Evolutionary conservation across 2,113 vertebrate species (phyloP), one percentile per base, ranked within the genome.

Genomic region (Clarias batrachus): DNA sequence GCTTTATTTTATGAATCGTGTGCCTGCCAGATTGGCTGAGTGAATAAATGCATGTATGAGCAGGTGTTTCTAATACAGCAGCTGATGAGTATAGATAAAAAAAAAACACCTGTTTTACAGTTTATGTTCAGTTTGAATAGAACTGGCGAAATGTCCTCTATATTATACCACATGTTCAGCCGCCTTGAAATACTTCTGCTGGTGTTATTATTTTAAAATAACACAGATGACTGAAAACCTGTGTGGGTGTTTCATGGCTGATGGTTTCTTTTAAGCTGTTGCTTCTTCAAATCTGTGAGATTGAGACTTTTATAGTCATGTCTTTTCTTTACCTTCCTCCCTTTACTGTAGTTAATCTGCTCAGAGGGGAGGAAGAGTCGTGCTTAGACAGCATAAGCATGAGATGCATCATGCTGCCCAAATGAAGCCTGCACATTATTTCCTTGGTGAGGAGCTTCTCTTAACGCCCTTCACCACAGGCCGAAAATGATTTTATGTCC

Each of bases 401-500:
- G 14, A 30, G n/a, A 59, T 79, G 52, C 48, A 81, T 71, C 71
- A 85, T 33, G 17, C 37, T 78, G 68, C 82, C 86, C 83, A 84
- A 87, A 84, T 60, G 41, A 12, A 82, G 86, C 73, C 76, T 68
- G 73, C 23, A 21, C 66, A 59, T 59, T 71, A 79, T 88, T 84
- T 86, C 77, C 30, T n/a, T 89, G 68, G 63, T 0, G 0, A 83
- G 83, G 37, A 11, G 78, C 90, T 91, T 89, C 79, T 88, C 66
- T 76, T 71, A 56, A 54, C 74, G 86, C 80, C 84, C 83, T 87
- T 78, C 73, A 59, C 48, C 82, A 85, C 88, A 90, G 82, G 85
- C 88, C 77, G 83, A 91, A 83, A 71, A 90, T 89, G 90, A 83
- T 89, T 91, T 90, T 89, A 91, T 90, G 88, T 83, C 82, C 91